Conservation (phyloP, 2,888 invertebrate genomes). For the Yponomeuta cagnagella region DNA sequence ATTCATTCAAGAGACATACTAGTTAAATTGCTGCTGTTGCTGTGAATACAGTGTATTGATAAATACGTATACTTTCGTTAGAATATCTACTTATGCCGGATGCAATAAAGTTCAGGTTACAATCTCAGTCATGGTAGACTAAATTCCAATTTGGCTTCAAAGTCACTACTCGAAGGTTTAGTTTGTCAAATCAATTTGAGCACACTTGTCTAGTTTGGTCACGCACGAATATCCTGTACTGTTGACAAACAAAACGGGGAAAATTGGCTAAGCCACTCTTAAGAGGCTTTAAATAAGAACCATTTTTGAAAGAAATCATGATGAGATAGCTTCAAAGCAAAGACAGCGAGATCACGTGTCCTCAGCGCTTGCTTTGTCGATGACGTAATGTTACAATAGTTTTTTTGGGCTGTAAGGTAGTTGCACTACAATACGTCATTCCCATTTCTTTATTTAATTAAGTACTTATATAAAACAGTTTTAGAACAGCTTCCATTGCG, state of each 20-base stretch:
- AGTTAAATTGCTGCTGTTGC: no score
- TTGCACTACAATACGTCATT: no score
- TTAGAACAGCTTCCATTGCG: no score
- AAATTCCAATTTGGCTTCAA: background rate
- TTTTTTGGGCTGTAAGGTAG: no score
- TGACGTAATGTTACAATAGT: no score
- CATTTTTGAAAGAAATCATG: background rate
- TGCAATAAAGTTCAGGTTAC: background rate
- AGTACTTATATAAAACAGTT: no score
- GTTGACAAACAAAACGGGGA: background rate
- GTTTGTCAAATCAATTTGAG: background rate
- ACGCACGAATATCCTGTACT: background rate
- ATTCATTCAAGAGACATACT: no score
- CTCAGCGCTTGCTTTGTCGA: no score
- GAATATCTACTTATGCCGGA: background rate
- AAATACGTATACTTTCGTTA: background rate
- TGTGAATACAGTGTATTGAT: no score
- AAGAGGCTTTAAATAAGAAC: background rate
- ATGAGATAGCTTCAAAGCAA: background rate
- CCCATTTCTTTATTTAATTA: no score
- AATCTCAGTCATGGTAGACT: background rate
- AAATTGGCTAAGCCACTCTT: background rate
- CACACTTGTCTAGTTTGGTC: background rate
- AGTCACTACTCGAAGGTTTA: background rate
- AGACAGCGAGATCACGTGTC: background rate